Evolutionary conservation across 2,113 vertebrate genomes (phyloP).

Genomic region (Chloebia gouldiae): DNA sequence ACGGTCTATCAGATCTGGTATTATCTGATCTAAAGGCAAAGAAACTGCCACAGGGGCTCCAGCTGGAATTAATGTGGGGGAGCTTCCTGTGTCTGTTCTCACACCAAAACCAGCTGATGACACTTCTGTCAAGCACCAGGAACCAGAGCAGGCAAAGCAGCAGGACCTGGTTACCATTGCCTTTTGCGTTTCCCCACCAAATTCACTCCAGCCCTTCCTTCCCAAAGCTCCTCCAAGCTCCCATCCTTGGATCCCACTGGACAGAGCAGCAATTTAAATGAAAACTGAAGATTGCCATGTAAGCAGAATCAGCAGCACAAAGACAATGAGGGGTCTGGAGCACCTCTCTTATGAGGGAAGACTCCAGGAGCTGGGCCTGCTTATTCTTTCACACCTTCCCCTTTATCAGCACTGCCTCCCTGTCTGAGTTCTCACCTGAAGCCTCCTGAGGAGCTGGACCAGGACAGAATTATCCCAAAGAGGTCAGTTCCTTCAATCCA

Average conservation of each 20-base stretch:
- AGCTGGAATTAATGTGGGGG: not conserved
- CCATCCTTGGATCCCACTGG: not conserved
- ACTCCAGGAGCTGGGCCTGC: not conserved
- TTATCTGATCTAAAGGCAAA: not conserved
- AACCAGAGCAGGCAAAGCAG: not conserved
- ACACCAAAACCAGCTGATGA: not conserved
- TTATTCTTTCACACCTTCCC: not conserved
- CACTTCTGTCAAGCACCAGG: not conserved
- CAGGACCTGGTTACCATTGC: not conserved
- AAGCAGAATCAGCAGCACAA: not conserved
- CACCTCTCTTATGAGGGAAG: not conserved
- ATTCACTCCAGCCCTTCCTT: not conserved
- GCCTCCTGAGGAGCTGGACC: not conserved
- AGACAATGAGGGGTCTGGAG: not conserved
- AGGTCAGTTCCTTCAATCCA: not conserved
- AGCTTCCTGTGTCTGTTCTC: not conserved
- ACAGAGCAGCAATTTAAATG: not conserved
- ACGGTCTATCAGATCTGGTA: not conserved
- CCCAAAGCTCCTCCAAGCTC: not conserved
- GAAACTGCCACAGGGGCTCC: not conserved
- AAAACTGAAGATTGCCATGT: rapidly evolving
- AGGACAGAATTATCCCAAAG: not conserved
- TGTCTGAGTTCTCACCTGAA: not conserved
- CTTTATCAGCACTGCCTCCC: not conserved
- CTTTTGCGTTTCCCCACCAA: not conserved